Base-by-base conservation (phyloP, 2,888 invertebrate species). In the Philonicus albiceps region DNA sequence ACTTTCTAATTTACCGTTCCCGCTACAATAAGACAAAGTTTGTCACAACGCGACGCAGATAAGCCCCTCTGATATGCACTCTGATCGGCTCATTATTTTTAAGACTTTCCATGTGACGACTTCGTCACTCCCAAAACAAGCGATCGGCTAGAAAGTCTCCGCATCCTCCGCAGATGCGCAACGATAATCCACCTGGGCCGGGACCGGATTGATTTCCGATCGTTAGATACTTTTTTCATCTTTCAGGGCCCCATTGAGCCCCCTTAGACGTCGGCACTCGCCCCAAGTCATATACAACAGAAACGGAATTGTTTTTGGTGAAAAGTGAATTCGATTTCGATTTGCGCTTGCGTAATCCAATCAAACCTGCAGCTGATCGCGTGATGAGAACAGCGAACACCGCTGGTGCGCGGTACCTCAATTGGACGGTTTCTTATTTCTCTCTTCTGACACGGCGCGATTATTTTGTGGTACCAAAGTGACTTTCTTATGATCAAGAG, bases 261-360 rank as follows among this genome's bases (percentile, higher is more conserved):
- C 64, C 27, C 27, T 2, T 22, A 4, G 22, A 55, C 22, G 7
- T 22, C 22, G n/a, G 49, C 22, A 7, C 55, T 22, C 64, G 64
- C 27, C 64, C 8, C 27, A 11, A 64, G 64, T 64, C 64, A 27
- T 22, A 64, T 7, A 43, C 49, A 49, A 49, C 49, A 1, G 27
- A 76, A 76, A 37, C 22, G 75, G 37, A 40, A 76, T 76, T 43
- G 43, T 76, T 40, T 76, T 40, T n/a, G 76, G 37, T 76, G 76
- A 76, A 76, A 76, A 76, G 76, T 76, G 76, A 76, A 76, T 76
- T 76, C 76, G 43, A 40, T 76, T 76, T 76, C 76, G 76, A 76
- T 76, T 76, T 76, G 22, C 76, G 76, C 76, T 76, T 76, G 76
- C 76, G 76, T 76, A 76, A 76, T 16, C 76, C 37, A 76, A 76